A percentile compares a stretch with the other conserved stretches of the same genome.
These are phyloP conservation scores for fruit fly (Drosophila melanogaster) DNA, from an alignment of 1,140 invertebrate species.

Conservation along the genomic window Release_6_plus_ISO1_MT NT_033777.3:9249001-9249500, in stretches of 20 bases:
- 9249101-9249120: slow-evolving; percentile 7
- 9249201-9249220: slow-evolving; percentile 67
- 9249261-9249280: slow-evolving; percentile 49
- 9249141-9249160: slow-evolving; percentile 36
- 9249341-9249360: slow-evolving; percentile 68
- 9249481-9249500: too few species aligned
- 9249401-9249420: slow-evolving; percentile 60
- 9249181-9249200: slow-evolving; percentile 63
- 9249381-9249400: slow-evolving; percentile 63
- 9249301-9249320: slow-evolving; percentile 58
- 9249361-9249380: slow-evolving; percentile 55
- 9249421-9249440: slow-evolving; percentile 35
- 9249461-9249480: slow-evolving; percentile 41
- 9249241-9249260: slow-evolving; percentile 45
- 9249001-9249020: slow-evolving; percentile 10
- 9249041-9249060: slow-evolving; percentile 61
- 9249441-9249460: slow-evolving; percentile 56
- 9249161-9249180: slow-evolving; percentile 46
- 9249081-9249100: slow-evolving; percentile 43
- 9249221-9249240: slow-evolving; percentile 58
- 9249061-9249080: slow-evolving; percentile 68
- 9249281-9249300: slow-evolving; percentile 74
- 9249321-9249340: slow-evolving; percentile 42
- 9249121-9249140: slow-evolving; percentile 9
- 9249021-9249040: slow-evolving; percentile 67